Conservation (phyloP, 1,140 invertebrate genomes). For the Bursaphelenchus mucronatus region DNA sequence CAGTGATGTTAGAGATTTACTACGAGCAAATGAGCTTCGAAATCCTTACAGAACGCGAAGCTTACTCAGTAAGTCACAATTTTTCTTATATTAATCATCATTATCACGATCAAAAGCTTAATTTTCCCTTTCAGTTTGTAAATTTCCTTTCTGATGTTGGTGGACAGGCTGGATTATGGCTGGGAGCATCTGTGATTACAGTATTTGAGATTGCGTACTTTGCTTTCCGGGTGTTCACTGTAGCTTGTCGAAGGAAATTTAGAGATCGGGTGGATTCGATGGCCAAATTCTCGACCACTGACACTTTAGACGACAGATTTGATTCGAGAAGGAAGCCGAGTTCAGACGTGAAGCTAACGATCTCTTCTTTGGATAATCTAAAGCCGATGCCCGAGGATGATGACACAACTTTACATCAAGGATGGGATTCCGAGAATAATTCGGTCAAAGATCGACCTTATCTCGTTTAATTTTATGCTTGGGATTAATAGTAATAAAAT, state of each 20-base stretch:
- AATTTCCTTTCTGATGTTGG: conserved; percentile 57
- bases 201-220: conserved; percentile 17
- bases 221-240: conserved; percentile 3
- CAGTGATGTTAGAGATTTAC: conserved; percentile 57
- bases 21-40: conserved; percentile 61
- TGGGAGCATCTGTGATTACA: conserved; percentile 20
- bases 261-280: neutral
- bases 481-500: neutral
- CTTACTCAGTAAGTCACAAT: conserved; percentile 45
- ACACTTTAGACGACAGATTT: conserved; percentile 4
- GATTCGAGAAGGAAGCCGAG: conserved; percentile 4
- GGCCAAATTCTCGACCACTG: conserved; percentile 7
- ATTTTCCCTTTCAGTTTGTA: conserved; percentile 44
- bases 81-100: conserved; percentile 9
- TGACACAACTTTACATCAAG: neutral
- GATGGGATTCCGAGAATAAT: neutral
- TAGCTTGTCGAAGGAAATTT: conserved; percentile 9
- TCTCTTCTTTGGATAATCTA: conserved; percentile 7
- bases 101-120: neutral
- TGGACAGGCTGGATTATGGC: conserved; percentile 19
- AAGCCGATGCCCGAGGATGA: neutral
- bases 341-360: conserved; percentile 16
- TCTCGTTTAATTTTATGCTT: neutral
- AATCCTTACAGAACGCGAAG: conserved; percentile 52
- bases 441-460: neutral